Base-by-base conservation (phyloP, 2,888 invertebrate species). In the Tetragonisca angustula region DNA sequence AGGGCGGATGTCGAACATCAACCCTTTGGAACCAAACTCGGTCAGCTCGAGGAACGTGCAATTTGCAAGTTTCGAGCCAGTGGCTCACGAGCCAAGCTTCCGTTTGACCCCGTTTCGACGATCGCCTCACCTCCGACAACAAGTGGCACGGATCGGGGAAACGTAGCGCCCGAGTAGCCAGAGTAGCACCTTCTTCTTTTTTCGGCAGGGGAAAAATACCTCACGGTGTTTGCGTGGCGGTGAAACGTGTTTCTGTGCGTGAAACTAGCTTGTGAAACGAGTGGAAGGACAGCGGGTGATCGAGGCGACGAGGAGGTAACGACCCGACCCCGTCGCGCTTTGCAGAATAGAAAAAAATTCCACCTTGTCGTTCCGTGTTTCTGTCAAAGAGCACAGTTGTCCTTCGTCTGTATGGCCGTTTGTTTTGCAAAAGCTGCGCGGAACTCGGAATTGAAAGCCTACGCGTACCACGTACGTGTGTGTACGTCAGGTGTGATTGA, bases 251-350 rank as follows among this genome's bases (percentile, higher is more conserved):
- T 54, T 43, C 43, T 61, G 62, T 59, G 27, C 32, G 83, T 43
- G 64, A 49, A 49, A 61, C 69, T 62, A 36, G 82, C 67, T 72
- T 71, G 82, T 64, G 83, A 82, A 56, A 75, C 65, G 68, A 71
- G 74, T 75, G 27, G 80, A 72, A 80, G 84, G 79, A 83, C 59
- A 43, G 69, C 74, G 59, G 54, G 50, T 4, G 32, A 65, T 70
- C 64, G 69, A 19, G 32, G 15, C 59, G 70, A 36, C 65, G 52
- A 56, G 50, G 50, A 62, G 61, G 79, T 27, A 54, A 73, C 67
- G 68, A 67, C n/a, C 61, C 69, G 19, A 72, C 59, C n/a, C n/a
- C n/a, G n/a, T n/a, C 17, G 54, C n/a, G 27, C 17, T 52, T 32
- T 21, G 56, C 21, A 54, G 2, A 50, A 70, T 68, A 43, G 56